Base-by-base conservation (phyloP, 2,113 vertebrate genomes). In the Perognathus longimembris region DNA sequence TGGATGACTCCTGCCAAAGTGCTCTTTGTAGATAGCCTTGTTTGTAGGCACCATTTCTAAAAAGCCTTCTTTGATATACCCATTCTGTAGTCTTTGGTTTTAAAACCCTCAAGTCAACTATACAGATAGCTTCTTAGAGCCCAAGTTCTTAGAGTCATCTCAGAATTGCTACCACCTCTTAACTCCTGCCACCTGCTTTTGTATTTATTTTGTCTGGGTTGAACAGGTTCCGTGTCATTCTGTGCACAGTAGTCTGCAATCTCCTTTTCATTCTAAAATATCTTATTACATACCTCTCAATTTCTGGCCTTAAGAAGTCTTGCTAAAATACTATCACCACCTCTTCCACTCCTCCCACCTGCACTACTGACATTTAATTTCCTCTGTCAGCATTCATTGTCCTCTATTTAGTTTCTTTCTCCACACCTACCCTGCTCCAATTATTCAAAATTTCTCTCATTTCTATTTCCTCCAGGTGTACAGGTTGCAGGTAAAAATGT, bases 401-500 rank as follows among this genome's bases (percentile, higher is more conserved):
- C 79, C 50, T 61, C 75, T 73, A 28, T 38, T 83, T 88, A 91
- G 90, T 80, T 83, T 88, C 22, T 82, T 54, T 92, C 34, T 91
- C 6, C 10, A 40, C 34, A 67, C 9, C 26, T 5, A 38, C 28
- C 30, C 3, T 86, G 18, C 32, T 94, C 6, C 50, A 81, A 45
- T 86, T 67, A 92, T 57, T 93, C 21, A 91, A 92, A 89, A 54
- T 38, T 87, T 91, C 66, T 95, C 93, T 96, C 70, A 82, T 84
- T 95, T 97, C 61, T 32, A 81, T 71, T 54, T 88, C 79, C 92
- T 42, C n/a, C 50, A 95, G 36, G 36, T 50, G 54, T 78, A 64
- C 10, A 78, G 63, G 18, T 91, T 97, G 81, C 63, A 40, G 1
- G 36, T 86, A 74, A 61, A 84, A 96, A 95, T 95, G 83, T 67